Evolutionary conservation across 2,888 invertebrate genomes (phyloP).

Genomic region (Notocelia uddmanniana): DNA sequence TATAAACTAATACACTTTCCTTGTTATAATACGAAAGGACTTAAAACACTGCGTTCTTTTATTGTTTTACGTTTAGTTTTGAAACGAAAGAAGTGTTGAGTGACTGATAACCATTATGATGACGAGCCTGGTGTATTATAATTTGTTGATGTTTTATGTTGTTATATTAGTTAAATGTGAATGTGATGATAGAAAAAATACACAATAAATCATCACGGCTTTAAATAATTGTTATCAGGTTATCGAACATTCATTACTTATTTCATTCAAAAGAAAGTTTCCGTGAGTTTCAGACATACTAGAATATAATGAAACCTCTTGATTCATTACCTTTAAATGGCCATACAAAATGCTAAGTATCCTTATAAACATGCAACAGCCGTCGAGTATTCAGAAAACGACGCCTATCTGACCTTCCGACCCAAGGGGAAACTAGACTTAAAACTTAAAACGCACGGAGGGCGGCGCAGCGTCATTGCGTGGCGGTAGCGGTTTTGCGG

Average conservation of each 20-base stretch:
- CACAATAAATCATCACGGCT: background rate
- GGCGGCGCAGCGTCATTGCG: too few species aligned
- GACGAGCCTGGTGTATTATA: background rate
- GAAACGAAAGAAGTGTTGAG: background rate
- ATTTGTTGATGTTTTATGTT: background rate
- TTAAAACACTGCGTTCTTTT: background rate
- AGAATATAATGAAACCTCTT: too few species aligned
- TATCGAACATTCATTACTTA: background rate
- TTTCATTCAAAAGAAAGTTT: too few species aligned
- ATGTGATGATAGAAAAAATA: background rate
- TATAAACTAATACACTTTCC: slow-evolving; percentile 22
- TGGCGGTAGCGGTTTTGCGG: too few species aligned
- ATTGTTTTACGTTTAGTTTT: background rate
- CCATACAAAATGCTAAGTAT: too few species aligned
- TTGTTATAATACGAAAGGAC: slow-evolving; percentile 11
- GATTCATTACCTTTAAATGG: too few species aligned
- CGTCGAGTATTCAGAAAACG: too few species aligned
- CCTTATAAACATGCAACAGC: too few species aligned
- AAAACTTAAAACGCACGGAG: too few species aligned
- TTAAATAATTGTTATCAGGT: background rate
- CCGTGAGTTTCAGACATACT: too few species aligned
- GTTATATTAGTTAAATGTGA: background rate
- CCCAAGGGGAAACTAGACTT: too few species aligned
- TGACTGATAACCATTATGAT: background rate
- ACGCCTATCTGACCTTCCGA: too few species aligned